Conservation (phyloP, 2,797 vertebrate species). For the Myiothlypis coronata region DNA sequence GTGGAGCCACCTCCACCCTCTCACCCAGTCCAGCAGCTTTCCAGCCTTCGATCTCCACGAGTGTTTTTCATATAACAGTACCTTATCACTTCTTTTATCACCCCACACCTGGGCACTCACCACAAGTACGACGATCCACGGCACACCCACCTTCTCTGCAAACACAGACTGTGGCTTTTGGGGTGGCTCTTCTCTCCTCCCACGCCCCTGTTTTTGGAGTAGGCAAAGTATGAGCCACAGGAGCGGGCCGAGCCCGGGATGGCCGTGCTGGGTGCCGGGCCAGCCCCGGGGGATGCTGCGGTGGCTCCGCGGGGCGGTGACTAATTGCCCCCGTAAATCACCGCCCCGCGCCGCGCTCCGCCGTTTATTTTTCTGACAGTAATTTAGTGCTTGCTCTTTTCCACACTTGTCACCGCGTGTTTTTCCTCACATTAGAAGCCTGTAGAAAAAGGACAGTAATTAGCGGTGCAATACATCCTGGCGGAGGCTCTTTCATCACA, state of each 20-base stretch:
- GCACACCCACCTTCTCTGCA: rapidly evolving
- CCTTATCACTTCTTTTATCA: background rate
- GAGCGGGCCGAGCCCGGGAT: background rate
- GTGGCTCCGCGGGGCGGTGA: constrained; percentile 90
- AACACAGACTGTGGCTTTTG: background rate
- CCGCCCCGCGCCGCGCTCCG: constrained; percentile 82
- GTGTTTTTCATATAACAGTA: background rate
- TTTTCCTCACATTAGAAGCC: constrained; percentile 99
- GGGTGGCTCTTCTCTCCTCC: background rate
- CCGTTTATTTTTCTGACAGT: constrained; percentile 99
- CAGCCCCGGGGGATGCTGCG: background rate
- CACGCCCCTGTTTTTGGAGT: rapidly evolving
- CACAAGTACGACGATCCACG: background rate
- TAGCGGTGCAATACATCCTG: constrained; percentile 90
- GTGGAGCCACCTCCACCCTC: background rate
- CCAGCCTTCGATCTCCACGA: background rate
- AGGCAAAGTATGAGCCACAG: background rate
- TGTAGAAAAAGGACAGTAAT: constrained; percentile 99
- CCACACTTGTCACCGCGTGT: constrained; percentile 99
- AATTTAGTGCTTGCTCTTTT: constrained; percentile 99
- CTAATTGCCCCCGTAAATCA: constrained; percentile 99
- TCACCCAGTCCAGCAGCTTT: background rate
- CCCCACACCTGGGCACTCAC: background rate
- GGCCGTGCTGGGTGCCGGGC: background rate
- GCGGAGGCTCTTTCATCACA: constrained; percentile 96